Percentiles rank a stretch among this genome's conserved stretches.
Evolutionary conservation across 2,797 vertebrate species (phyloP).

Genomic region (Scolopax rusticola): DNA sequence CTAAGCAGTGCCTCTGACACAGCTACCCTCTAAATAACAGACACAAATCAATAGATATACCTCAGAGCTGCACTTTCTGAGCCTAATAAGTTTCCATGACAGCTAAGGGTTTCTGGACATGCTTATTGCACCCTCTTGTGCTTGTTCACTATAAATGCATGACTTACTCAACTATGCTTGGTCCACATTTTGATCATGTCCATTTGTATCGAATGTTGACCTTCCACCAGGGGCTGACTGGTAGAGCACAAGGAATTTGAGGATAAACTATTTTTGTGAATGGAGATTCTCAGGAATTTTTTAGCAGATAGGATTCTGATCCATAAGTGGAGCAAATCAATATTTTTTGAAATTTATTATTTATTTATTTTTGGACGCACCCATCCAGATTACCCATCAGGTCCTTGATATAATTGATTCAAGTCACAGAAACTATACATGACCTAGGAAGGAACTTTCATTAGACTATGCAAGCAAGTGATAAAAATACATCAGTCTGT

Average conservation of each 20-base stretch:
- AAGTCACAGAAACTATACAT: not conserved
- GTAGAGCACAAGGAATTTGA: not conserved
- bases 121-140: slow-evolving; percentile 72
- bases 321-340: not conserved
- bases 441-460: not conserved
- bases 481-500: not conserved
- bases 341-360: accelerated
- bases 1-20: not conserved
- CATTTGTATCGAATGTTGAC: accelerated
- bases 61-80: not conserved
- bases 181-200: not conserved
- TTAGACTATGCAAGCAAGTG: not conserved
- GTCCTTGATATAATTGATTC: not conserved
- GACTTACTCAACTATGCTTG: not conserved
- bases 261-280: not conserved
- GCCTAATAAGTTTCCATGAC: not conserved
- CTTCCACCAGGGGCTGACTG: not conserved
- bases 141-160: not conserved
- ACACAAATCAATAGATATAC: not conserved
- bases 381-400: not conserved
- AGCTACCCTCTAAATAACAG: not conserved
- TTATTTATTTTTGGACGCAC: accelerated
- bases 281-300: not conserved
- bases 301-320: not conserved
- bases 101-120: not conserved